These are phyloP conservation scores for Halichoerus grypus DNA, from an alignment of 2,113 vertebrate genomes.

Conservation along the genomic window DNA sequence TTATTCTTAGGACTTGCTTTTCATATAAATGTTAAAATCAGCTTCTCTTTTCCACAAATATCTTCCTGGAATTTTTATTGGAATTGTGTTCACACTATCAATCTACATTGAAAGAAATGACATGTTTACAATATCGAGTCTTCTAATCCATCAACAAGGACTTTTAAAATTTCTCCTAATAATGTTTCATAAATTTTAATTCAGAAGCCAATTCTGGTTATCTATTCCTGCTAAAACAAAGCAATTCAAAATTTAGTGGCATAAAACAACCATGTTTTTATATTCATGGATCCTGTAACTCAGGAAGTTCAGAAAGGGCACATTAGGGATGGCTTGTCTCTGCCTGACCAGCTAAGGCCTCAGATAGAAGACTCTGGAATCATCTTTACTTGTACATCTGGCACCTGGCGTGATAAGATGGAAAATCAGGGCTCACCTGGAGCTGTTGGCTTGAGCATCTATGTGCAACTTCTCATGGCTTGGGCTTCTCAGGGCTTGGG, in stretches of 20 bases:
- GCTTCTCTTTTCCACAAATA: background rate
- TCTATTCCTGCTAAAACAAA: background rate
- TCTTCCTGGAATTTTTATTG: background rate
- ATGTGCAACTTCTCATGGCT: background rate
- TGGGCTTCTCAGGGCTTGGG: background rate
- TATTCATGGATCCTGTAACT: background rate
- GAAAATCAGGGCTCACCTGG: background rate
- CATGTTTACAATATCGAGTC: background rate
- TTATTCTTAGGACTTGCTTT: background rate
- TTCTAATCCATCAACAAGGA: background rate
- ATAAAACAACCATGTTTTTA: background rate
- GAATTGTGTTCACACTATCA: background rate
- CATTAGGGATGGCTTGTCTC: background rate
- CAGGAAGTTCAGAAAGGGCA: background rate
- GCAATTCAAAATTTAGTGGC: background rate
- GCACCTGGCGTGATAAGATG: background rate
- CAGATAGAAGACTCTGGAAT: background rate
- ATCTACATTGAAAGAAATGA: background rate
- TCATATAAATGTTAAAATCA: background rate
- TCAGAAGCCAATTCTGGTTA: background rate
- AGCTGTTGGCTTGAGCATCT: background rate
- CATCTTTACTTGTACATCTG: background rate
- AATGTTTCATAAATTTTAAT: background rate
- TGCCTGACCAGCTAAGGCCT: background rate
- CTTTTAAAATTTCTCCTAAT: background rate